phyloP scores from a whole-genome alignment of 2,888 invertebrate genomes.

The Trichogramma evanescens region DNA sequence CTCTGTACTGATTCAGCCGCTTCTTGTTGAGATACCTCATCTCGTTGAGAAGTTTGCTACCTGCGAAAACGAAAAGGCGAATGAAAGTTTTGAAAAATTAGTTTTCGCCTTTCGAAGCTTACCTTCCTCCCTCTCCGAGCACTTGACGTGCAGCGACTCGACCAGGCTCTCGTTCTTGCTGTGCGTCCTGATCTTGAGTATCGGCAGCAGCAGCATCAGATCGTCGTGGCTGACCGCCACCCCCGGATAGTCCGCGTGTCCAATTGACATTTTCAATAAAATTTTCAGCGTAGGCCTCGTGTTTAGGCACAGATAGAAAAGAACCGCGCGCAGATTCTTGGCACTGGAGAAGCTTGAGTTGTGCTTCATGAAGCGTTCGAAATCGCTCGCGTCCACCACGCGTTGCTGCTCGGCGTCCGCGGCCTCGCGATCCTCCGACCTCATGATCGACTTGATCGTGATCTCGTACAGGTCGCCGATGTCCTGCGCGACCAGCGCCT shows the following conservation, averaged over 20 bases:
- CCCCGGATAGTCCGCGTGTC: constrained; percentile 25
- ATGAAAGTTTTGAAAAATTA: too few relatives aligned
- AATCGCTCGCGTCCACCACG: constrained; percentile 3
- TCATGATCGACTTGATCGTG: constrained; percentile 4
- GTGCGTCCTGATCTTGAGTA: constrained; percentile 29
- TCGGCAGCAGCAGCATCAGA: constrained; percentile 28
- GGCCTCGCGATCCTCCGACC: neutral
- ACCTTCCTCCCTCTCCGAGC: neutral
- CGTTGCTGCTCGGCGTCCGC: neutral
- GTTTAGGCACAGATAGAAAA: constrained; percentile 30
- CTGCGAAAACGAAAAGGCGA: neutral
- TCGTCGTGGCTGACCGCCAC: constrained; percentile 26
- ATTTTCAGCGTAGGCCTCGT: constrained; percentile 30
- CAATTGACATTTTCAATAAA: constrained; percentile 34
- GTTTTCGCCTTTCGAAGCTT: neutral
- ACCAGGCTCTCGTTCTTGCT: constrained; percentile 13
- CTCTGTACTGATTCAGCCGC: too few relatives aligned
- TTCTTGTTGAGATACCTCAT: too few relatives aligned
- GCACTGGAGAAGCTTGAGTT: constrained; percentile 9
- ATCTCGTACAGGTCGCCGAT: constrained; percentile 30
- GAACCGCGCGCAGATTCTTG: constrained; percentile 22
- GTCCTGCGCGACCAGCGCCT: constrained; percentile 26
- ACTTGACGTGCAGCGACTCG: neutral
- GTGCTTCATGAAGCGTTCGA: constrained; percentile 10
- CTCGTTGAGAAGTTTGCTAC: neutral